These are phyloP conservation scores for Valencia hispanica DNA, from an alignment of 2,797 vertebrate species.

Conservation along the genomic window DNA sequence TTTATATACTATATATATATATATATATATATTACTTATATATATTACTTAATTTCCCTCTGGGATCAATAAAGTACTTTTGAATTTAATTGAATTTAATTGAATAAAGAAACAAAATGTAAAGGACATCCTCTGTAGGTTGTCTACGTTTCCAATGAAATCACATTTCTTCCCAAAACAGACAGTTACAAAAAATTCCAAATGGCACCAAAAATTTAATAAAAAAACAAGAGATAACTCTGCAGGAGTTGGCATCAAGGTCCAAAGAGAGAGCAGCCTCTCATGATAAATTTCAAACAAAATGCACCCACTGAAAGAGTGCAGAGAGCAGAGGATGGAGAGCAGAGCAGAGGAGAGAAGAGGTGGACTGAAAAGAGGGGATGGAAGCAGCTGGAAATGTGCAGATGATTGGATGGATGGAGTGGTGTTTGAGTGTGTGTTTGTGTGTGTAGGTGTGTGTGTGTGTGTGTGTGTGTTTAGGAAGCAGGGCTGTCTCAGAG, in stretches of 20 bases:
- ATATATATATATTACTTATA: too few relatives aligned
- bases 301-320: conserved; percentile 21
- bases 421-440: conserved; percentile 14
- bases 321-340: conserved; percentile 6
- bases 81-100: not conserved
- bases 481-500: conserved; percentile 32
- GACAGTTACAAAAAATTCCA: not conserved
- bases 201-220: not conserved
- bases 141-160: not conserved
- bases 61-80: too few relatives aligned
- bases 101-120: not conserved
- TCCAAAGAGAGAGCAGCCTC: conserved; percentile 14
- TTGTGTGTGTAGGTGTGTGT: conserved; percentile 1
- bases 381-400: conserved; percentile 32
- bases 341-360: conserved; percentile 18
- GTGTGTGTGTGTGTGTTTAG: not conserved
- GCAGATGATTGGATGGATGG: conserved; percentile 24
- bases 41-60: too few relatives aligned
- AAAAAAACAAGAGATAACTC: not conserved
- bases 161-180: not conserved
- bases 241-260: not conserved
- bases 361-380: conserved; percentile 30
- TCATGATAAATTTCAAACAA: conserved; percentile 26
- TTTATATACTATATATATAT: too few relatives aligned
- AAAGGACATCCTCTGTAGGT: not conserved